Conservation (phyloP, 2,113 vertebrate species). For the Pelodiscus sinensis region DNA sequence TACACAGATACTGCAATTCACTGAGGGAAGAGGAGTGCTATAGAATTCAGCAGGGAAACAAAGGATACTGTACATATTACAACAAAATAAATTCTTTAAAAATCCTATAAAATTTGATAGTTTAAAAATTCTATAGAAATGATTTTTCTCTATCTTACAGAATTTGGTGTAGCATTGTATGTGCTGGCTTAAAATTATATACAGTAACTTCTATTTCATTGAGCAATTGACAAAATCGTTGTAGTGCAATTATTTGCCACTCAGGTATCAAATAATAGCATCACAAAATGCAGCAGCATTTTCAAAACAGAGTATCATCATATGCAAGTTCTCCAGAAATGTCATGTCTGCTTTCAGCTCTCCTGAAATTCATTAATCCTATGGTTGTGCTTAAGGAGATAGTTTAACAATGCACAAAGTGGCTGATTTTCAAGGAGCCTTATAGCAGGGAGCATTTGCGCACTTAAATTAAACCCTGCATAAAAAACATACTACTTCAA, state of each 20-base stretch:
- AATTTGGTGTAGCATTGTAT: not conserved
- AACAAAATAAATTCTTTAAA: not conserved
- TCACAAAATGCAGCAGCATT: slow-evolving; percentile 60
- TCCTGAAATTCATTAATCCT: slow-evolving; percentile 70
- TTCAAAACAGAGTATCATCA: slow-evolving; percentile 63
- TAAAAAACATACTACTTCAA: slow-evolving; percentile 49
- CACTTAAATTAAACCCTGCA: slow-evolving; percentile 56
- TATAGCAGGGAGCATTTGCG: slow-evolving; percentile 54
- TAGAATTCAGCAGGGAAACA: not conserved
- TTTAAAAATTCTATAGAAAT: too few species aligned
- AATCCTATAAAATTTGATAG: not conserved
- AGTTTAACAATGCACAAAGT: slow-evolving; percentile 54
- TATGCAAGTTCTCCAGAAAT: not conserved
- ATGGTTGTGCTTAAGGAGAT: slow-evolving; percentile 67
- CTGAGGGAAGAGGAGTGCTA: not conserved
- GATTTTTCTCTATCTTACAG: not conserved
- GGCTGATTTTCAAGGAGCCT: slow-evolving; percentile 63
- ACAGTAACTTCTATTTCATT: not conserved
- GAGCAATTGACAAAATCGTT: slow-evolving; percentile 34
- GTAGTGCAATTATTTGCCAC: slow-evolving; percentile 53
- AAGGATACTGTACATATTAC: not conserved
- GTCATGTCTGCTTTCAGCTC: slow-evolving; percentile 50
- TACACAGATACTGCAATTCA: not conserved
- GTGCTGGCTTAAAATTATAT: not conserved
- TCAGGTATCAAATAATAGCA: not conserved